Evolutionary conservation across 2,113 vertebrate genomes (phyloP), one percentile per base, ranked within the genome.

Genomic region (Mellivora capensis): DNA sequence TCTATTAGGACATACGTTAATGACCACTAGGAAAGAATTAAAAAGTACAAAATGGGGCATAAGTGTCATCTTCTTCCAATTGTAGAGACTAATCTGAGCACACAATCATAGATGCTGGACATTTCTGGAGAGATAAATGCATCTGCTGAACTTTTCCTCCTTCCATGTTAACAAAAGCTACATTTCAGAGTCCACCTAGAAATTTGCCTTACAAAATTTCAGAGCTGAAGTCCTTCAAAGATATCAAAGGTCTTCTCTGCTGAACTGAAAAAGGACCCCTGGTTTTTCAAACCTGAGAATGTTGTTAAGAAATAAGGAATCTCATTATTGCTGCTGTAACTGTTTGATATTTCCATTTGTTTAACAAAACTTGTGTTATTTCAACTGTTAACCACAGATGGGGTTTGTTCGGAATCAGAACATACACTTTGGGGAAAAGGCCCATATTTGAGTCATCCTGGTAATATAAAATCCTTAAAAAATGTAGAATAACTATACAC

Each of bases 141-240:
- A 8, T 37, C 9, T 21, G 4, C 37, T 81, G 23, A 9, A 8
- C 37, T 39, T 39, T 39, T 49, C 4, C 21, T 90, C 18, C 8
- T 34, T 88, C 23, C 34, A 7, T 29, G 6, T 94, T 64, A 47
- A 13, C 0, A 34, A 3, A 97, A 83, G 39, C 12, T 42, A 34
- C 31, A 29, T 4, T 83, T 49, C 12, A 42, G 25, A 62, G 9
- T 10, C 9, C 3, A 86, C 3, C 18, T 90, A 23, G 29, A 71
- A 25, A 17, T 4, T 2, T 86, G 0, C 20, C 42, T 27, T 14
- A 0, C 1, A n/a, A 17, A 23, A 0, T 54, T 67, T 90, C 14
- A 47, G 31, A 81, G 7, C 4, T 23, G 2, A 39, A 12, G 11
- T 14, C 10, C 72, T 94, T 64, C 25, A 79, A 42, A 92, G 31